Percentiles rank a stretch among this genome's conserved stretches.
Evolutionary conservation across 2,113 vertebrate species (phyloP).

Genomic region (Alces alces): DNA sequence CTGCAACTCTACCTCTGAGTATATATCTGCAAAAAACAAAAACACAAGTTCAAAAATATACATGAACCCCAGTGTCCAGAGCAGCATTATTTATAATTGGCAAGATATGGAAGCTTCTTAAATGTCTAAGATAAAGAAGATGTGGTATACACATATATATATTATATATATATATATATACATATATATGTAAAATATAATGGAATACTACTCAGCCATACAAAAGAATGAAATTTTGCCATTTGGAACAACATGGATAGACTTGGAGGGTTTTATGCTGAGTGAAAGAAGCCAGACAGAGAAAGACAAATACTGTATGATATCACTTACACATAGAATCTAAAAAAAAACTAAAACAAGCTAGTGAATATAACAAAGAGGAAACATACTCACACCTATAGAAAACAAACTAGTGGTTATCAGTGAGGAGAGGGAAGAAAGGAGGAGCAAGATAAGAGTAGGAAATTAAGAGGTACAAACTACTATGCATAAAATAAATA

Average conservation of each 20-base stretch:
- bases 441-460: neutral
- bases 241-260: neutral
- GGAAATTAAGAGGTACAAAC: neutral
- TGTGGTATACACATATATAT: neutral
- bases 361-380: neutral
- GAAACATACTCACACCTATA: neutral
- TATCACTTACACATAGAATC: neutral
- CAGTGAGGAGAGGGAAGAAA: neutral
- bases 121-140: neutral
- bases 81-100: neutral
- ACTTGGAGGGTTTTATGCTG: neutral
- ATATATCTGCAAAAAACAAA: neutral
- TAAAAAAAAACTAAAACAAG: neutral
- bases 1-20: neutral
- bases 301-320: neutral
- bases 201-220: neutral
- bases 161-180: neutral
- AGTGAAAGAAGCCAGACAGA: neutral
- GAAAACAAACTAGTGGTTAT: neutral
- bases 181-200: neutral
- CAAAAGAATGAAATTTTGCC: neutral
- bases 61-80: neutral
- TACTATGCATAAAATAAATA: neutral
- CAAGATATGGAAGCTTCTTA: neutral
- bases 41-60: neutral